These are phyloP conservation scores for Eupsilia transversa DNA, from an alignment of 2,888 invertebrate species.

Conservation along the genomic window DNA sequence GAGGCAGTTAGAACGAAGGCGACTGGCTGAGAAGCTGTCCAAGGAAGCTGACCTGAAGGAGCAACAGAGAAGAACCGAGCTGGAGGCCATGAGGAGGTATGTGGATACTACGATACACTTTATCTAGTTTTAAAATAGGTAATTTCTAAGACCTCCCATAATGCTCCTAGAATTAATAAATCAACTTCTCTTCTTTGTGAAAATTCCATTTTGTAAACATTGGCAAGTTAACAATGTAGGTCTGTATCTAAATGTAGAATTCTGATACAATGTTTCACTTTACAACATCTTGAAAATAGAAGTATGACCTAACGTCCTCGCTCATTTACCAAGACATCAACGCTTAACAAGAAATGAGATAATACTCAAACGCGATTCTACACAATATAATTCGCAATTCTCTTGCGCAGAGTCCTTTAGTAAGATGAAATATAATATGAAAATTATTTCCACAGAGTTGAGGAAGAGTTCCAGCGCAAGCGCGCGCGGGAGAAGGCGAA, in stretches of 20 bases:
- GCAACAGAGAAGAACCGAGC: constrained; percentile 93
- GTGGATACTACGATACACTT: neutral
- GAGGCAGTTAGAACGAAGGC: constrained; percentile 94
- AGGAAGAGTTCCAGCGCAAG: constrained; percentile 96
- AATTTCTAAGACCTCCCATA: neutral
- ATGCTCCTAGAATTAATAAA: neutral
- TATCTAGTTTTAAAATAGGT: neutral
- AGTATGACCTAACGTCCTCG: constrained; percentile 14
- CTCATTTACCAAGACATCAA: neutral
- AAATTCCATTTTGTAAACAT: neutral
- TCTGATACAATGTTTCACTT: neutral
- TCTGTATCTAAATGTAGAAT: neutral
- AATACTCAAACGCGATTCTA: neutral
- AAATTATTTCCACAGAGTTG: constrained; percentile 89
- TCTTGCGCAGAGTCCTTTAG: neutral
- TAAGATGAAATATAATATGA: neutral
- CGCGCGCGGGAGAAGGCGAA: constrained; percentile 94
- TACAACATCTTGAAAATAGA: constrained; percentile 6
- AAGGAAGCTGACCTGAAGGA: constrained; percentile 94
- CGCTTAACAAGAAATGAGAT: neutral
- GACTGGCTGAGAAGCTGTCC: constrained; percentile 94
- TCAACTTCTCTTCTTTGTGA: too few relatives aligned
- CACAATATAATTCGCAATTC: neutral
- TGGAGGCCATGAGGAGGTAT: constrained; percentile 95
- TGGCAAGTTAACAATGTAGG: neutral